Evolutionary conservation across 2,888 invertebrate species (phyloP), one percentile per base, ranked within the genome.

Genomic region (Shargacucullia verbasci): DNA sequence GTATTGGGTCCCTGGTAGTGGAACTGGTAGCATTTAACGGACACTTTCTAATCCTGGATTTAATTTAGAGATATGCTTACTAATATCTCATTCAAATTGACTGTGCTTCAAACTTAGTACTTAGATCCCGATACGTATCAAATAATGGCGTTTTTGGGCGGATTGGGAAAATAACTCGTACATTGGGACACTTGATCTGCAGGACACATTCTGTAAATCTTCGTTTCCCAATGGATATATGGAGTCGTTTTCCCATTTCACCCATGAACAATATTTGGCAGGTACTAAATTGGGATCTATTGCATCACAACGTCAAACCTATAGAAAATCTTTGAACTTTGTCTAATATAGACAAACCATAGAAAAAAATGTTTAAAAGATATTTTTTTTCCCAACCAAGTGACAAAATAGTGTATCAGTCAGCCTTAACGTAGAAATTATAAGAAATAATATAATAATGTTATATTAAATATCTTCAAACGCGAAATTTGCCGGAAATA

Each of bases 381-480:
- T 20, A 20, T 20, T 3, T 70, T 70, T 37, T 59, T 62, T 53
- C 38, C 63, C 57, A 27, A 58, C 27, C 53, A 66, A 52, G 59
- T 70, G 66, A 62, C 66, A 73, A 73, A 65, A 63, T 73, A 70
- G 49, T 67, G 27, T 63, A 63, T 73, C 67, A 41, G 40, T 66
- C 47, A 67, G 72, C 72, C 72, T 72, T 72, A 72, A 73, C 34
- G 41, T 72, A 70, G 53, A 56, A 60, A 67, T n/a, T 60, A 31
- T 69, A 69, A 65, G 55, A 69, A 43, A 67, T 57, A 48, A 59
- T 66, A 57, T 57, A 25, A 33, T 48, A 47, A 43, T 27, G 10
- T 31, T n/a, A 43, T 48, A 57, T 41, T 45, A 62, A 66, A 43
- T 39, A 11, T 56, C 14, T 50, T n/a, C 10, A 14, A 33, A 38